Conservation (phyloP, 1,140 invertebrate species). For the Colletes latitarsis region DNA sequence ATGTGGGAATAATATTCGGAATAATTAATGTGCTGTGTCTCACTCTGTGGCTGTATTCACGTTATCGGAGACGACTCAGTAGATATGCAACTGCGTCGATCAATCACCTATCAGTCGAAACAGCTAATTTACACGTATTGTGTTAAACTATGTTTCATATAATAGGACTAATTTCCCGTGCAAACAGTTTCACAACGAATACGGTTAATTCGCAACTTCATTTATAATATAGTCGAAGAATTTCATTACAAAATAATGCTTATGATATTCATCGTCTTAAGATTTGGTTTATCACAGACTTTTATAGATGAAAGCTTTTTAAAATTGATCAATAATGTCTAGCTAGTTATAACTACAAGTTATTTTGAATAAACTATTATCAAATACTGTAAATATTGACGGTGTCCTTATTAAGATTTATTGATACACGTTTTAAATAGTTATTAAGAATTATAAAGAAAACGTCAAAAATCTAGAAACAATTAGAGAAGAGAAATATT, state of each 20-base stretch:
- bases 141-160: constrained; percentile 4
- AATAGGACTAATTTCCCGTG: constrained; percentile 22
- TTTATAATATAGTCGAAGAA: neutral
- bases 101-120: constrained; percentile 26
- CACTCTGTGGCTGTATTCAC: neutral
- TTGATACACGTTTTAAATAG: no score
- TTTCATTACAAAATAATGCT: neutral
- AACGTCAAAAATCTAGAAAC: no score
- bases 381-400: no score
- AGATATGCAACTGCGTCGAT: constrained; percentile 1
- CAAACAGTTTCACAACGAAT: neutral
- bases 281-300: neutral
- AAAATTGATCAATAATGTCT: no score
- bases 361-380: no score
- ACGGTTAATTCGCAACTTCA: neutral
- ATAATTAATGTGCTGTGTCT: neutral
- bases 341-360: no score
- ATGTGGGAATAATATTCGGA: neutral
- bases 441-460: no score
- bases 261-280: neutral
- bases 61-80: neutral
- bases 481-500: no score
- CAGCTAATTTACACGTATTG: neutral
- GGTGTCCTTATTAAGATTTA: no score
- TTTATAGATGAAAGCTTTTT: no score